A percentile compares a stretch with the other conserved stretches of the same genome.
Conservation (phyloP, 2,888 invertebrate genomes). For the Argyra leucocephala region DNA sequence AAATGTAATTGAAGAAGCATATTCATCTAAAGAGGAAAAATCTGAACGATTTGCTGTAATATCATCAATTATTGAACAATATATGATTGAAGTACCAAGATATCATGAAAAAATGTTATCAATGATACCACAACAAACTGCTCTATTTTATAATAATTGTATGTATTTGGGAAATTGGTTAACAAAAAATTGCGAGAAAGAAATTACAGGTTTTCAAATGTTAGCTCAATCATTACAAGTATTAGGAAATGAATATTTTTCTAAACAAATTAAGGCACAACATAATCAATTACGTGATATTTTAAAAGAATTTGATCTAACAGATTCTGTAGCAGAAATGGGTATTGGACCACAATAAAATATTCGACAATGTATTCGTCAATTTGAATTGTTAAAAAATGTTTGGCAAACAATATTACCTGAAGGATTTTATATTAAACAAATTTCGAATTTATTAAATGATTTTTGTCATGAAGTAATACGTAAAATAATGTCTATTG, state of each 20-base stretch:
- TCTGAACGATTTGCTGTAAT: conserved; percentile 60
- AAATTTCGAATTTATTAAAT: conserved; percentile 49
- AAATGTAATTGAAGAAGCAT: conserved; percentile 33
- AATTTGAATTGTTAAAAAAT: conserved; percentile 71
- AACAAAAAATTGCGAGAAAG: conserved; percentile 49
- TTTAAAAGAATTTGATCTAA: conserved; percentile 56
- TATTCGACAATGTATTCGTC: conserved; percentile 74
- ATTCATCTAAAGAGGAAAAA: conserved; percentile 30
- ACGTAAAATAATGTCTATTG: conserved; percentile 54
- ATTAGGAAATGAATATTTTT: conserved; percentile 60
- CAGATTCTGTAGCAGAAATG: conserved; percentile 34
- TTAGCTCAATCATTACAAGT: conserved; percentile 59
- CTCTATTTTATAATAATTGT: conserved; percentile 84
- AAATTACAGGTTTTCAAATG: conserved; percentile 52
- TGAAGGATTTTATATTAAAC: conserved; percentile 61
- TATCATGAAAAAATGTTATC: conserved; percentile 70
- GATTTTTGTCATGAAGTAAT: conserved; percentile 38
- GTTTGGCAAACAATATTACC: conserved; percentile 85
- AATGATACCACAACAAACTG: conserved; percentile 78
- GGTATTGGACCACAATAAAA: conserved; percentile 50
- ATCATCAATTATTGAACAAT: conserved; percentile 64
- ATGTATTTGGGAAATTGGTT: conserved; percentile 76
- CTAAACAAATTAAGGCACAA: conserved; percentile 66
- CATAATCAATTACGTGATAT: conserved; percentile 65
- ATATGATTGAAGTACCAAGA: conserved; percentile 66